phyloP scores from a whole-genome alignment of 2,113 vertebrate species.

The Philantomba maxwellii region DNA sequence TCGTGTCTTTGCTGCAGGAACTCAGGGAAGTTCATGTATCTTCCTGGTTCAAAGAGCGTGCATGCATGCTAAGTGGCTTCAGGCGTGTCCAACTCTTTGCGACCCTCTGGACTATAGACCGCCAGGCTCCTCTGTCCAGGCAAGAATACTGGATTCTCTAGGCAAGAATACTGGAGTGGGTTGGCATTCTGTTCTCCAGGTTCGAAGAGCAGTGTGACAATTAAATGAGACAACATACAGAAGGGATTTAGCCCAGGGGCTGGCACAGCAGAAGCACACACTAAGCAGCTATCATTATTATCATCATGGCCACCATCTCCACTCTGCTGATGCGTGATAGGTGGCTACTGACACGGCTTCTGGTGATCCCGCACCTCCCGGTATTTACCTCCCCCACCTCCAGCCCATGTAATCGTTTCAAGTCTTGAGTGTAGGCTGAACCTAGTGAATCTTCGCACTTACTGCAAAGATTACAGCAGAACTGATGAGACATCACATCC shows the following conservation, averaged over 20 bases:
- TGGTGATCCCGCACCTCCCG: neutral
- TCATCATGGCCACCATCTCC: neutral
- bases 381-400: neutral
- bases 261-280: too few species aligned
- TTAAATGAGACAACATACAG: neutral
- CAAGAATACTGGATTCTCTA: neutral
- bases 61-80: neutral
- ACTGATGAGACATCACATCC: neutral
- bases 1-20: neutral
- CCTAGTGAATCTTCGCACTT: neutral
- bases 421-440: neutral
- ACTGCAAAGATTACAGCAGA: neutral
- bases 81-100: fast-evolving
- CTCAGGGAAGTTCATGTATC: neutral
- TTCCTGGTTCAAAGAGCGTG: neutral
- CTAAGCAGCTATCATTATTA: neutral
- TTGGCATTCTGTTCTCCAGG: neutral
- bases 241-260: neutral
- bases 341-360: neutral
- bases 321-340: neutral
- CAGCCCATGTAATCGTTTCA: neutral
- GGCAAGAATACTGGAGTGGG: neutral
- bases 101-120: neutral
- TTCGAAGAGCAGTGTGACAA: neutral
- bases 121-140: neutral